phyloP scores from a whole-genome alignment of 2,113 vertebrate species.

The Engystomops pustulosus region DNA sequence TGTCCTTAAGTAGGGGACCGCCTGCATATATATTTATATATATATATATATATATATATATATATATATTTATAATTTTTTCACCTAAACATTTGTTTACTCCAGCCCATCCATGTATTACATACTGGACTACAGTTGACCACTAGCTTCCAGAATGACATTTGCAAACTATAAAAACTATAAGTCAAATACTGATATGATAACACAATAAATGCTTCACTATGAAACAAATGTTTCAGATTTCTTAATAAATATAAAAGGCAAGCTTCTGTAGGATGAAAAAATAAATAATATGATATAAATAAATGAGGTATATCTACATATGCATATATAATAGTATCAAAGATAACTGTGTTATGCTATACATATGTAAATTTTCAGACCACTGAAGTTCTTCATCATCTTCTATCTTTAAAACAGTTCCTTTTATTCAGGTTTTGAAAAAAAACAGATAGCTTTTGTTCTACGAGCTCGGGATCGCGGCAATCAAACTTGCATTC shows the following conservation, averaged over 20 bases:
- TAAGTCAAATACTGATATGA: background rate
- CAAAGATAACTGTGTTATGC: background rate
- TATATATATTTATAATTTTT: too few species aligned
- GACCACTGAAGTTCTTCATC: background rate
- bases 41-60: too few species aligned
- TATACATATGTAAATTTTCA: background rate
- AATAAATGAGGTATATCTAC: slow-evolving; percentile 15
- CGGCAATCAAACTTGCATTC: background rate
- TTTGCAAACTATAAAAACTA: too few species aligned
- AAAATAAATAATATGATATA: background rate
- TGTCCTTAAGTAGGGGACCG: too few species aligned
- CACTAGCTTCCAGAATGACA: too few species aligned
- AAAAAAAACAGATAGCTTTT: background rate
- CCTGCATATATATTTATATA: too few species aligned
- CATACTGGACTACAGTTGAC: too few species aligned
- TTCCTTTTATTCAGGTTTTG: background rate
- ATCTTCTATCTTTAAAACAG: background rate
- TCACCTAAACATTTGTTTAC: too few species aligned
- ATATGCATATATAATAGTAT: too few species aligned
- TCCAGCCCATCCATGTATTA: too few species aligned
- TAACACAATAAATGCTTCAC: background rate
- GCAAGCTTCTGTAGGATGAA: background rate
- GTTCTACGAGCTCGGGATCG: background rate
- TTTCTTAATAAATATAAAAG: background rate
- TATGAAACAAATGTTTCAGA: slow-evolving; percentile 10